Base-by-base conservation (phyloP, 1,140 invertebrate genomes). In the Sycophaga agraensis region DNA sequence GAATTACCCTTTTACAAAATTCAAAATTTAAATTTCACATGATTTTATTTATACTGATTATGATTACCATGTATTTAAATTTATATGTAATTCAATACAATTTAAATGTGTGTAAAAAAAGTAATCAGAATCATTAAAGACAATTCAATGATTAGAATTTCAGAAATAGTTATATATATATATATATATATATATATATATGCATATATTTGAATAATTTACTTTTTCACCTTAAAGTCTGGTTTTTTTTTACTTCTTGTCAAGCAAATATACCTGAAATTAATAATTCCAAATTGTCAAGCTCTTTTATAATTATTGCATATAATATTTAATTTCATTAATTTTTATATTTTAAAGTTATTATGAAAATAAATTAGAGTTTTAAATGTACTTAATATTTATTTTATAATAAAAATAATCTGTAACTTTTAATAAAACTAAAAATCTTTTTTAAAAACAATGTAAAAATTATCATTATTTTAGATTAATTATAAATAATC, bases 211-310 rank as follows among this genome's bases (percentile, higher is more conserved):
- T 48, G 22, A 69, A 37, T 53, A 55, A 66, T 49, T 59, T 42
- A 57, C 28, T 63, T 67, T 68, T 69, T 73, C 71, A 73, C 68
- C 72, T 73, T 68, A 50, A 19, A 54, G 54, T 31, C 54, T 48
- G 42, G 45, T 65, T 69, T 73, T 68, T 59, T 73, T 60, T 68
- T 51, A 67, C 48, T 61, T 72, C 67, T 70, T 67, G 67, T 57
- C 35, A 67, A 70, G 59, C 68, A 72, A 42, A 64, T 63, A 70
- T 65, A 73, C 72, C 72, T 74, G 69, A 64, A 74, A 74, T 72
- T 66, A 37, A 66, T 31, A 63, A 70, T 64, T 66, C 46, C 37
- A 55, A 42, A 43, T 51, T 49, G 28, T 62, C 34, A 62, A 55
- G 50, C 11, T 53, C 16, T 51, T 43, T 43, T 19, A 26, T 37